phyloP scores from a whole-genome alignment of 2,888 invertebrate species.

The Chesias legatella region DNA sequence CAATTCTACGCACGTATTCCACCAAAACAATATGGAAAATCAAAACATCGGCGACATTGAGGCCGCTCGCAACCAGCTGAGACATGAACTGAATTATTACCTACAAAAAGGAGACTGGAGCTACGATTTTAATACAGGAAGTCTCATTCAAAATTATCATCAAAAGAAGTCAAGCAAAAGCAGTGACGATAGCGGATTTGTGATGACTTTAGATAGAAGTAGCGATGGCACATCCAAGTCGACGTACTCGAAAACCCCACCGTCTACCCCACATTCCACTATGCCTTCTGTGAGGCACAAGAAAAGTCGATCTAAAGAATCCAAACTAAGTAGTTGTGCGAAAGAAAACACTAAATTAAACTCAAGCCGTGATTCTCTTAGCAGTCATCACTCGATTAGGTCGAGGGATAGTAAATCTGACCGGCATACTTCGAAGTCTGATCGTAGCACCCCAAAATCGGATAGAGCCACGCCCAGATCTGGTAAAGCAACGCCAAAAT shows the following conservation, averaged over 20 bases:
- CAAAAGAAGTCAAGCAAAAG: constrained; percentile 77
- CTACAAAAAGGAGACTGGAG: constrained; percentile 77
- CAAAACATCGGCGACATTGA: constrained; percentile 63
- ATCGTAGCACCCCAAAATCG: constrained; percentile 72
- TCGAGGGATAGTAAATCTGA: constrained; percentile 76
- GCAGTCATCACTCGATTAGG: constrained; percentile 74
- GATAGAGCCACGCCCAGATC: constrained; percentile 67
- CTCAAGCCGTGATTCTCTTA: constrained; percentile 74
- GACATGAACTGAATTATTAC: constrained; percentile 73
- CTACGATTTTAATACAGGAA: constrained; percentile 73
- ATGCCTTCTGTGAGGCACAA: constrained; percentile 72
- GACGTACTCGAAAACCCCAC: constrained; percentile 73
- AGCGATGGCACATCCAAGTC: constrained; percentile 75
- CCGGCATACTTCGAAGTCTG: constrained; percentile 70
- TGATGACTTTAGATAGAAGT: constrained; percentile 75
- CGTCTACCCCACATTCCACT: constrained; percentile 71
- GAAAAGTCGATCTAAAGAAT: constrained; percentile 72
- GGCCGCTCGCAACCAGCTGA: constrained; percentile 68
- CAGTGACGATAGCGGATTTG: constrained; percentile 75
- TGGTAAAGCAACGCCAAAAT: constrained; percentile 67
- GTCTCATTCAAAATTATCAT: constrained; percentile 73
- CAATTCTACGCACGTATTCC: constrained; percentile 81
- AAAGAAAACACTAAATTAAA: constrained; percentile 67
- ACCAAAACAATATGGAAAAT: constrained; percentile 66
- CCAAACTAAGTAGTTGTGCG: constrained; percentile 59